Conservation (phyloP, 2,888 invertebrate genomes). For the Nycteola revayana region DNA sequence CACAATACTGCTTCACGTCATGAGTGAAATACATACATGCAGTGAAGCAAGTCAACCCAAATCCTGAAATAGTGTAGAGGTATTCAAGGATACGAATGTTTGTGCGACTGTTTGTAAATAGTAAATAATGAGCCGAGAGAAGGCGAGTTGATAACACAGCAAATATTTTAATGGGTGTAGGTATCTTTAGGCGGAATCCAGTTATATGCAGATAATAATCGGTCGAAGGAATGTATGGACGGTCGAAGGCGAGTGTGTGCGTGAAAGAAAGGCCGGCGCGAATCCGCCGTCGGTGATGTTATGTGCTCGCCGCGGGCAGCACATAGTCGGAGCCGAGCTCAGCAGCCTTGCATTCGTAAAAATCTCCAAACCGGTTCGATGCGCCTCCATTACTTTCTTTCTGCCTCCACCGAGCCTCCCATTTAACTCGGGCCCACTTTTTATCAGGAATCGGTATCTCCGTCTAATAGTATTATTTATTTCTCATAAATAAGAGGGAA, state of each 20-base stretch:
- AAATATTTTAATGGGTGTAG: slow-evolving; percentile 65
- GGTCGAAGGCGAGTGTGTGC: slow-evolving; percentile 49
- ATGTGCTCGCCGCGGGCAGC: slow-evolving; percentile 68
- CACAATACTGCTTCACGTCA: slow-evolving; percentile 38
- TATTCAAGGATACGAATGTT: slow-evolving; percentile 55
- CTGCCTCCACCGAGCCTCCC: slow-evolving; percentile 80
- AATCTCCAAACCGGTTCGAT: slow-evolving; percentile 81
- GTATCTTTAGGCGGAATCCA: slow-evolving; percentile 62
- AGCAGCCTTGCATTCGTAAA: slow-evolving; percentile 81
- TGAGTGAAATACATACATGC: slow-evolving; percentile 45
- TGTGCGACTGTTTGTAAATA: slow-evolving; percentile 53
- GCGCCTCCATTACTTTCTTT: slow-evolving; percentile 82
- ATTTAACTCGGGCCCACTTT: slow-evolving; percentile 81
- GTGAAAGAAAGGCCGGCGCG: slow-evolving; percentile 71
- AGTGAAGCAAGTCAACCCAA: slow-evolving; percentile 45
- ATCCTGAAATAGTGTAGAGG: slow-evolving; percentile 59
- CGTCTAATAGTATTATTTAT: slow-evolving; percentile 82
- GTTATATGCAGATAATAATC: slow-evolving; percentile 71
- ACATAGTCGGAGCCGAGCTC: slow-evolving; percentile 64
- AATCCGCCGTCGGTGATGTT: slow-evolving; percentile 72
- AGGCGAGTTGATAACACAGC: slow-evolving; percentile 49
- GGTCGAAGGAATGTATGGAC: slow-evolving; percentile 48
- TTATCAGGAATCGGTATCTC: slow-evolving; percentile 82
- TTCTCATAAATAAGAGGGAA: slow-evolving; percentile 80
- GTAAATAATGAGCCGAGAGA: slow-evolving; percentile 42